Percentiles rank a stretch among this genome's conserved stretches.
These are phyloP conservation scores for Lithosia quadra DNA, from an alignment of 2,888 invertebrate species.

Conservation along the genomic window DNA sequence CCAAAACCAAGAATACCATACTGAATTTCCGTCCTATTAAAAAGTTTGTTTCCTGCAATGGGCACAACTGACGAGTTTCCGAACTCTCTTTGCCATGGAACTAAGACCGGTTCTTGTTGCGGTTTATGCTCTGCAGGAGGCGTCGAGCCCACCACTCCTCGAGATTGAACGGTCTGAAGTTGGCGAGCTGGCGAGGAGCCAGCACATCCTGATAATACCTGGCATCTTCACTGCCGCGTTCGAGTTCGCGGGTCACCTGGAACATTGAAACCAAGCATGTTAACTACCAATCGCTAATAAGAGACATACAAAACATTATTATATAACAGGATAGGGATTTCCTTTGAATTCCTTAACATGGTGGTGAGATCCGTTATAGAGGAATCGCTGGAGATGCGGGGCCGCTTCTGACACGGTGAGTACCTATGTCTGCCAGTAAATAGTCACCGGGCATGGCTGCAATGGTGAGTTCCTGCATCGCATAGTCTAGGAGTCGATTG, in stretches of 20 bases:
- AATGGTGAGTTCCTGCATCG: too few species aligned
- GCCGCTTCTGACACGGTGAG: too few species aligned
- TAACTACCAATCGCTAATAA: background rate
- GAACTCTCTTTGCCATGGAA: conserved; percentile 47
- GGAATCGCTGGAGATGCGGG: too few species aligned
- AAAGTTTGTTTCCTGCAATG: conserved; percentile 34
- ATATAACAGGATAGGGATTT: background rate
- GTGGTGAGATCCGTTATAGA: too few species aligned
- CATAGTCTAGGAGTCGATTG: too few species aligned
- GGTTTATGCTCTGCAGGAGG: conserved; percentile 89
- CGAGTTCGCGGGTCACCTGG: conserved; percentile 87
- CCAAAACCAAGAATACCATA: conserved; percentile 21
- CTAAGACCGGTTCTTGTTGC: conserved; percentile 84
- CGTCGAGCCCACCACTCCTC: conserved; percentile 92
- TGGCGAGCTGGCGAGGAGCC: conserved; percentile 86
- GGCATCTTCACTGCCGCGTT: conserved; percentile 84
- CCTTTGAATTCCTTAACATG: background rate
- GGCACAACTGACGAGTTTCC: conserved; percentile 47
- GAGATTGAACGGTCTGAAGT: conserved; percentile 93
- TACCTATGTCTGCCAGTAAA: too few species aligned
- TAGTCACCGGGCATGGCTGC: too few species aligned
- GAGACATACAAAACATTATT: background rate
- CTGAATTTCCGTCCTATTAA: conserved; percentile 19
- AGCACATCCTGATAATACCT: conserved; percentile 90
- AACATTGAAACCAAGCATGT: conserved; percentile 34